phyloP scores from a whole-genome alignment of 2,113 vertebrate genomes.

The Lucifuga dentata region DNA sequence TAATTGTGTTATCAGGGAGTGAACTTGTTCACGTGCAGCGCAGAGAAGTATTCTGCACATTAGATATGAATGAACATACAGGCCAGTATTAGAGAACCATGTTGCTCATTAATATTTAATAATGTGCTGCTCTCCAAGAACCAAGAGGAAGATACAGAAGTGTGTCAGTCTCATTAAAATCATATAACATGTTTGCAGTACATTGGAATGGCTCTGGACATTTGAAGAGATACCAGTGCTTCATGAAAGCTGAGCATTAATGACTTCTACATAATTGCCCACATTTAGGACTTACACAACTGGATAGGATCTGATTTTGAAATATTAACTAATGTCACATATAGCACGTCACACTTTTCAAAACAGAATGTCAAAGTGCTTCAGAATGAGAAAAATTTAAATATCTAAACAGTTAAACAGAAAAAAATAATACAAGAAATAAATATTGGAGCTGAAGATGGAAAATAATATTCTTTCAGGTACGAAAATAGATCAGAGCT shows the following conservation, averaged over 20 bases:
- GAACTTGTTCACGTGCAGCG: conserved; percentile 31
- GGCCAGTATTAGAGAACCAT: conserved; percentile 68
- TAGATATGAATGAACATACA: conserved; percentile 54
- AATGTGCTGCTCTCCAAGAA: conserved; percentile 59
- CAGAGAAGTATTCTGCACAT: conserved; percentile 34
- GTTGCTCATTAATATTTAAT: conserved; percentile 76
- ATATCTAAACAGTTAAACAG: too few relatives aligned
- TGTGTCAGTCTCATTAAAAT: conserved; percentile 76
- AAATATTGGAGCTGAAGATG: too few relatives aligned
- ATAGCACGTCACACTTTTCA: too few relatives aligned
- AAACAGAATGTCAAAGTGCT: too few relatives aligned
- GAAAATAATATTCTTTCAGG: too few relatives aligned
- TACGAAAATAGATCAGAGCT: too few relatives aligned
- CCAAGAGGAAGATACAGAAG: conserved; percentile 59
- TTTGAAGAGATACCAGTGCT: conserved; percentile 8
- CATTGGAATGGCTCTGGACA: conserved; percentile 28
- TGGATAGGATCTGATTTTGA: too few relatives aligned
- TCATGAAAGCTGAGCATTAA: background rate
- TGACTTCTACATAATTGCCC: background rate
- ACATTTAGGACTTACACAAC: background rate
- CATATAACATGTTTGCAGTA: conserved; percentile 54
- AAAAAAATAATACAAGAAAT: too few relatives aligned
- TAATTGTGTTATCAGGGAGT: conserved; percentile 9
- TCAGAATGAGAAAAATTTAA: too few relatives aligned
- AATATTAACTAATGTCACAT: too few relatives aligned